A percentile compares a stretch with the other conserved stretches of the same genome.
phyloP scores from a whole-genome alignment of 2,888 invertebrate genomes.

The Elegia similella region DNA sequence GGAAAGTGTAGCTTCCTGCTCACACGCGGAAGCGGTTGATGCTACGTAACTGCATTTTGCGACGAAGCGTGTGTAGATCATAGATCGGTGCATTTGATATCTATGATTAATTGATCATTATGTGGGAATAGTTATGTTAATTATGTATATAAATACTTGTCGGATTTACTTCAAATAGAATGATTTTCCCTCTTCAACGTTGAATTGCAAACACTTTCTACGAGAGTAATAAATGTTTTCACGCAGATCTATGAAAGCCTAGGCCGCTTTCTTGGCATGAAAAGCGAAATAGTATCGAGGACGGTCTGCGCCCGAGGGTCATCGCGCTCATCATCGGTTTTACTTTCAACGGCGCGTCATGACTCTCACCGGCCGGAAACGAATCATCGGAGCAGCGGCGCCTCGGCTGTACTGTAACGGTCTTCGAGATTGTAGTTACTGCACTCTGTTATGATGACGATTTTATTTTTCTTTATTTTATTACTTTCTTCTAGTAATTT shows the following conservation, averaged over 20 bases:
- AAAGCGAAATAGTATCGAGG: constrained; percentile 17
- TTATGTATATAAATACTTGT: no score
- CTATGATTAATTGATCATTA: neutral
- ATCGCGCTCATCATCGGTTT: constrained; percentile 41
- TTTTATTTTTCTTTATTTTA: neutral
- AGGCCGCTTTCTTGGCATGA: constrained; percentile 24
- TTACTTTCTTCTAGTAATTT: no score
- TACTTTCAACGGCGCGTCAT: constrained; percentile 52
- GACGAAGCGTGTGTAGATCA: constrained; percentile 28
- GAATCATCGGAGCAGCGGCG: constrained; percentile 21
- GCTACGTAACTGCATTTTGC: constrained; percentile 67
- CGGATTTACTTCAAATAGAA: neutral
- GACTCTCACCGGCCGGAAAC: constrained; percentile 43
- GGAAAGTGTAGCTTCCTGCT: constrained; percentile 80
- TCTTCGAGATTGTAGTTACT: constrained; percentile 3
- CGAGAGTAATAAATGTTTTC: constrained; percentile 6
- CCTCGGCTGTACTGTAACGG: constrained; percentile 7
- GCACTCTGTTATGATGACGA: neutral
- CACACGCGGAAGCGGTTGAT: constrained; percentile 73
- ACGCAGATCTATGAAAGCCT: constrained; percentile 8
- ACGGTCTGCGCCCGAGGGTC: constrained; percentile 23
- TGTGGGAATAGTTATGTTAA: no score
- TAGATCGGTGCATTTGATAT: neutral
- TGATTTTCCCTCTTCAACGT: neutral
- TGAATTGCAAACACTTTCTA: constrained; percentile 3